phyloP scores from a whole-genome alignment of 2,797 vertebrate genomes.

The Limosa lapponica region DNA sequence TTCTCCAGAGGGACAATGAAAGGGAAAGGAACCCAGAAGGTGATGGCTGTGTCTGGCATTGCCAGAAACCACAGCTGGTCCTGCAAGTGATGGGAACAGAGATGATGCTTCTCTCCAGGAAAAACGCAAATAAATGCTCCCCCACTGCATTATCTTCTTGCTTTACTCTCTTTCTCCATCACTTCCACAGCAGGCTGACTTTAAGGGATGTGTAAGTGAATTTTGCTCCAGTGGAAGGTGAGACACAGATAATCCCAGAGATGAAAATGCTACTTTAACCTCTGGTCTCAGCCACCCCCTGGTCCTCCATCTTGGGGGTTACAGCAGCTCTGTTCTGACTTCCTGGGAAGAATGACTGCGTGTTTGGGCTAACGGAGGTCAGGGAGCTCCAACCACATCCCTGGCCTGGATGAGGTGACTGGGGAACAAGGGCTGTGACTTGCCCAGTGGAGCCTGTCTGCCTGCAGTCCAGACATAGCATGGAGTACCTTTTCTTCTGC shows the following conservation, averaged over 20 bases:
- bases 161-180: not conserved
- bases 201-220: not conserved
- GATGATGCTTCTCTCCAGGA: not conserved
- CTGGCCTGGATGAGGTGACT: not conserved
- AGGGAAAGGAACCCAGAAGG: conserved; percentile 40
- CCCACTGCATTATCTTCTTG: not conserved
- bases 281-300: not conserved
- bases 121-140: conserved; percentile 18
- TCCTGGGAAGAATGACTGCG: not conserved
- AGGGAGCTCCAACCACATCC: not conserved
- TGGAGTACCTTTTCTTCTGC: not conserved
- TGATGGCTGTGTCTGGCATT: not conserved
- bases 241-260: not conserved
- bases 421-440: not conserved
- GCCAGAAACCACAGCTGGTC: conserved; percentile 58
- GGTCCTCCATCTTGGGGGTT: not conserved
- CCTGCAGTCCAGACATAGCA: conserved; percentile 2
- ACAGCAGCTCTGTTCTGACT: not conserved
- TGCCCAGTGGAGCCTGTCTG: not conserved
- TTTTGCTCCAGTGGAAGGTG: not conserved
- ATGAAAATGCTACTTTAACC: not conserved
- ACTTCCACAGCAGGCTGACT: not conserved
- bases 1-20: conserved; percentile 46
- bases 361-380: not conserved
- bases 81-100: not conserved